These are phyloP conservation scores for Oryzias javanicus DNA, from an alignment of 2,113 vertebrate genomes.

Conservation along the genomic window DNA sequence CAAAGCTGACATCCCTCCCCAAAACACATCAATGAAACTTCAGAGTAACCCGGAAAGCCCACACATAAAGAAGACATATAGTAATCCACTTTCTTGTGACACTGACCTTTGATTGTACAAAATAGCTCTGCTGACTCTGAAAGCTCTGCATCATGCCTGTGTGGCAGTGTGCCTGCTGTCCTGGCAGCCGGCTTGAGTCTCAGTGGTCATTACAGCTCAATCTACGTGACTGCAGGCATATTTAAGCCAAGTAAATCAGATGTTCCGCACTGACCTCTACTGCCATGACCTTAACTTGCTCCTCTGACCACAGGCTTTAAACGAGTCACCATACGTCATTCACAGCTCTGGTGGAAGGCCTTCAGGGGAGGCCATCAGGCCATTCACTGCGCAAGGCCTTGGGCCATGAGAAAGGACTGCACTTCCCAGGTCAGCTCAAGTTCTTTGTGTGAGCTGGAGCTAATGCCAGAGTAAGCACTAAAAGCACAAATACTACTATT, in stretches of 20 bases:
- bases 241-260: conserved; percentile 58
- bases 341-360: conserved; percentile 54
- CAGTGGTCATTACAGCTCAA: conserved; percentile 51
- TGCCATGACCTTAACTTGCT: conserved; percentile 74
- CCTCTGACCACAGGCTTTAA: conserved; percentile 71
- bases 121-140: conserved; percentile 6
- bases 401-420: conserved; percentile 56
- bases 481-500: conserved; percentile 47
- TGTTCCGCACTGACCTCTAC: conserved; percentile 71
- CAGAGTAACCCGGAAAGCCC: background rate
- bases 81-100: background rate
- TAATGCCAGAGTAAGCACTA: conserved; percentile 53
- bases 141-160: conserved; percentile 13
- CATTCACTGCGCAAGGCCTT: conserved; percentile 52
- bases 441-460: conserved; percentile 54
- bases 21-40: too few relatives aligned
- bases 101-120: background rate
- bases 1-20: too few relatives aligned
- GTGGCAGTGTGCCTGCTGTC: conserved; percentile 27
- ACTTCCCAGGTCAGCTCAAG: conserved; percentile 40
- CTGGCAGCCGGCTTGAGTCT: conserved; percentile 36
- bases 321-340: conserved; percentile 58
- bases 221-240: conserved; percentile 47
- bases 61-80: background rate
- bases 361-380: conserved; percentile 44